Percentiles rank a stretch among this genome's conserved stretches.
Evolutionary conservation across 2,797 vertebrate species (phyloP).

Genomic region (Synanceia verrucosa): DNA sequence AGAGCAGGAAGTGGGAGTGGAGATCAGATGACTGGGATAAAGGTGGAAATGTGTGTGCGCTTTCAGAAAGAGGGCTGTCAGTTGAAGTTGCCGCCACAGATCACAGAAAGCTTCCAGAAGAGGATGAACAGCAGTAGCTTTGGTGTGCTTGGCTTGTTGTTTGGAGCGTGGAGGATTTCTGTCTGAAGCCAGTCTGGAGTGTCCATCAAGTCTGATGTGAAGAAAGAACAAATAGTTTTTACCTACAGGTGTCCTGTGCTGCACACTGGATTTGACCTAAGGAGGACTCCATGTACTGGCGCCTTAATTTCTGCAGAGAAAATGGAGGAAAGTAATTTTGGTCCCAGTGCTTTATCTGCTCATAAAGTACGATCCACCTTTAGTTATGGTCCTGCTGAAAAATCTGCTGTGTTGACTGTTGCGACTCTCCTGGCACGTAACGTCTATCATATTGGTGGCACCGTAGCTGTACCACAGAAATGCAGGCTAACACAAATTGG

Average conservation of each 20-base stretch:
- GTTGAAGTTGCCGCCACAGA: constrained; percentile 55
- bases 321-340: constrained; percentile 70
- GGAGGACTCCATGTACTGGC: neutral
- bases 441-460: constrained; percentile 82
- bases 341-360: constrained; percentile 29
- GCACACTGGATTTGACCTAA: constrained; percentile 12
- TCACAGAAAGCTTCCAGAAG: constrained; percentile 43
- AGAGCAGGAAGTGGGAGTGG: constrained; percentile 43
- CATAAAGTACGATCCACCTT: constrained; percentile 50
- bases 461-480: constrained; percentile 79
- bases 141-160: constrained; percentile 22
- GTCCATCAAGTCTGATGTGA: constrained; percentile 17
- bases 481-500: constrained; percentile 79
- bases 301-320: constrained; percentile 13
- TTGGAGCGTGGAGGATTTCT: constrained; percentile 17
- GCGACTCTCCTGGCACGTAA: constrained; percentile 80
- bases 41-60: constrained; percentile 48
- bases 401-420: constrained; percentile 52
- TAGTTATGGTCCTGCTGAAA: constrained; percentile 44
- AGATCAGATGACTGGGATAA: constrained; percentile 55
- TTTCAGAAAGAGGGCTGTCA: constrained; percentile 46
- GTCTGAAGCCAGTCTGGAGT: constrained; percentile 13
- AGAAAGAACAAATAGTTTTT: constrained; percentile 5
- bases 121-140: constrained; percentile 48
- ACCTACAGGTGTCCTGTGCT: constrained; percentile 45